A percentile compares a stretch with the other conserved stretches of the same genome.
phyloP scores from a whole-genome alignment of 2,113 vertebrate genomes.

The Dunckerocampus dactyliophorus region DNA sequence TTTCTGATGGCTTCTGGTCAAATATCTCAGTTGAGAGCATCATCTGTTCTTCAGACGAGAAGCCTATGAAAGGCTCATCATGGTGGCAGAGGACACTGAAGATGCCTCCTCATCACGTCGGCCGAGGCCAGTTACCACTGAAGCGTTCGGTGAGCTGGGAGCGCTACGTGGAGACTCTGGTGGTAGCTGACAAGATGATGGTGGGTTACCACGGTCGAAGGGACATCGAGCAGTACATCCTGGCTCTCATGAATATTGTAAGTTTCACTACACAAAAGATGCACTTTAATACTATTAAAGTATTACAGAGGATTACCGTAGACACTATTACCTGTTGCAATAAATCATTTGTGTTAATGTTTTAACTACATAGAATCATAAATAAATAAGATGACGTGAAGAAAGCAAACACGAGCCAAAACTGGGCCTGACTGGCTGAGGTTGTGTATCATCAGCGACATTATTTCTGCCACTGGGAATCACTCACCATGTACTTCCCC shows the following conservation, averaged over 20 bases:
- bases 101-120: constrained; percentile 83
- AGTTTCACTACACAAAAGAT: constrained; percentile 78
- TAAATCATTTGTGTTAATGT: no score
- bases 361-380: no score
- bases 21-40: background rate
- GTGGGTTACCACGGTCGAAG: constrained; percentile 94
- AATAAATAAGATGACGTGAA: background rate
- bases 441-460: constrained; percentile 24
- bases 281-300: background rate
- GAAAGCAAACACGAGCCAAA: background rate
- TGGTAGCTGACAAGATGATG: constrained; percentile 99
- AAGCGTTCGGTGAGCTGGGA: constrained; percentile 94
- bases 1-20: background rate
- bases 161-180: constrained; percentile 95
- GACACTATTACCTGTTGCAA: no score
- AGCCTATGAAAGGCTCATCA: constrained; percentile 84
- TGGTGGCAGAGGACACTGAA: constrained; percentile 92
- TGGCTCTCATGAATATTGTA: constrained; percentile 99
- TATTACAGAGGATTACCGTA: no score
- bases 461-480: constrained; percentile 34
- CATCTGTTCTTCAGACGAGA: constrained; percentile 78
- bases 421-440: background rate
- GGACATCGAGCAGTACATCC: constrained; percentile 97
- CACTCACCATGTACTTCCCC: constrained; percentile 35
- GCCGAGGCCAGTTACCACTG: constrained; percentile 84